Evolutionary conservation across 37 sponge, comb jelly and placozoan species (phyloP), one percentile per base, ranked within the genome.

Genomic region (Spongia lamella): DNA sequence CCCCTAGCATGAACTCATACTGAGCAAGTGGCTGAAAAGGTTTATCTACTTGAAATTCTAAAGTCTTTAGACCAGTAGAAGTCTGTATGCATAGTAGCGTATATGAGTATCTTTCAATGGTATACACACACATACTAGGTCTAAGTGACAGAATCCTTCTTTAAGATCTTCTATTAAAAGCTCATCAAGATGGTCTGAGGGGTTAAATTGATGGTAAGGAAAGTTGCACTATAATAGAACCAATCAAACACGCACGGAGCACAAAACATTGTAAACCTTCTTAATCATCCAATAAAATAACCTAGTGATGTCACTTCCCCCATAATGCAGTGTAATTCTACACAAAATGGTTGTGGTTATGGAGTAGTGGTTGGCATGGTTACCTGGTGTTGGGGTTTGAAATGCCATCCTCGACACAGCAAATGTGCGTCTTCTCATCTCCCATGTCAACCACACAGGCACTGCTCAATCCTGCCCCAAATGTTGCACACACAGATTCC

Each of bases 361-460:
- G n/a, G n/a, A n/a, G n/a, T n/a, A n/a, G n/a, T n/a, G n/a, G n/a
- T n/a, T n/a, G n/a, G n/a, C n/a, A n/a, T 6, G 33, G 43, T 3
- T 43, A 93, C 89, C 94, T 88, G 22, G 96, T 90, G 52, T 83
- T 76, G 11, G 93, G 93, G 53, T 87, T 92, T 34, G 93, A 89
- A 53, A 92, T 75, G 25, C 96, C 96, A 61, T 95, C 96, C 66
- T 95, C 96, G 29, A 95, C 82, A 79, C 96, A 95, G 59, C 81
- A 84, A n/a, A 95, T 68, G 58, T 76, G 73, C 11, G 86, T 89
- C 52, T 53, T 85, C 65, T 95, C 89, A 56, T 92, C 96, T 36
- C 96, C 96, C 43, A 92, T 75, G 61, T 95, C 89, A 33, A 95
- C 90, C 24, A 95, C 87, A 88, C 96, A 95, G 3, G 89, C 86